Evolutionary conservation across 2,888 invertebrate genomes (phyloP), one percentile per base, ranked within the genome.

Genomic region (Pardosa pseudoannulata): DNA sequence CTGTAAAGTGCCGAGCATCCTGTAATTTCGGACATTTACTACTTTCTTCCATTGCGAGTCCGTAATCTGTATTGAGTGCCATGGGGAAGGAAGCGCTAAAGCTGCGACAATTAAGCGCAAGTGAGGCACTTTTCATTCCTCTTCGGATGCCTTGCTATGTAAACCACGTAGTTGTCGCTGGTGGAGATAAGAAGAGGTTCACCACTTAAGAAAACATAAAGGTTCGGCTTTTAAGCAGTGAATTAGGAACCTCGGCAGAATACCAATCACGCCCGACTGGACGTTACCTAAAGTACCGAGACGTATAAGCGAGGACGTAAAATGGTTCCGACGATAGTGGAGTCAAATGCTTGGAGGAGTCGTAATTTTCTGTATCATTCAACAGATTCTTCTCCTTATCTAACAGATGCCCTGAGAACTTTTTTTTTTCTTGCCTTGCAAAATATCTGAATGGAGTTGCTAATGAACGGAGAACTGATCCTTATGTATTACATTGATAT

Each of bases 91-190:
- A 50, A 79, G 3, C 19, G 39, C 46, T 16, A 46, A 56, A 23
- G 56, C 2, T 56, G 65, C 73, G 73, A 27, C 80, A 80, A 80
- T 80, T 80, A 80, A n/a, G 41, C 39, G 27, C 64, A 11, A 13
- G 32, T 5, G 68, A n/a, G n/a, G 27, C 50, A 39, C 31, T 80
- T 73, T 65, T 73, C 65, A 72, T 73, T 67, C 11, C 31, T 50
- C 46, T n/a, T 13, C 72, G 32, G 36, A 23, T 31, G n/a, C 64
- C 73, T 80, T 80, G 65, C 72, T 31, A 80, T 80, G 80, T 80
- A 67, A 46, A 41, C 80, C 80, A 80, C 80, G 80, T 80, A 80
- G 73, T 73, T 80, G 80, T 73, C 79, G 73, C 50, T 32, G 50
- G 73, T 29, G 56, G 36, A 19, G 81, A 81, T 81, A 81, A 81